These are phyloP conservation scores for Cotesia chilonis DNA, from an alignment of 1,140 invertebrate species.

Conservation along the genomic window DNA sequence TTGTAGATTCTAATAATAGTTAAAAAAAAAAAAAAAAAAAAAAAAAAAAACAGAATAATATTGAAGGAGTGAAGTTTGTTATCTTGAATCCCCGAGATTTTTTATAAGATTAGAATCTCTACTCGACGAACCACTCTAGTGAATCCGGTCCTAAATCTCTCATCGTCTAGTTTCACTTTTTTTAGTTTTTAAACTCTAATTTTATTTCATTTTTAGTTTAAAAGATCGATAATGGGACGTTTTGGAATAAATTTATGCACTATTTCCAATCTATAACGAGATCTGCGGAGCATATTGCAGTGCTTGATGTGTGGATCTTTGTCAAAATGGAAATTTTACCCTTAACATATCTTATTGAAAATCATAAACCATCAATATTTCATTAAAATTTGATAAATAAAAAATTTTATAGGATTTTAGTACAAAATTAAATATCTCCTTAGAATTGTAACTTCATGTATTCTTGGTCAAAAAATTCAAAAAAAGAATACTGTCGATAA, in stretches of 20 bases:
- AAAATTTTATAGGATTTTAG: too few species aligned
- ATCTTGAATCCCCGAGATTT: slow-evolving; percentile 31
- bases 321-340: too few species aligned
- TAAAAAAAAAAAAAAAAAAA: slow-evolving; percentile 1
- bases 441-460: too few species aligned
- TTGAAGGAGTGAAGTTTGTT: slow-evolving; percentile 32
- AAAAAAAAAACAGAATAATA: neutral
- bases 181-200: slow-evolving; percentile 6
- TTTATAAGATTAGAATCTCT: slow-evolving; percentile 29
- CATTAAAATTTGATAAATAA: too few species aligned
- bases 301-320: neutral
- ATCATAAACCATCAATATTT: too few species aligned
- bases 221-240: slow-evolving; percentile 25
- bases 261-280: neutral
- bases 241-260: slow-evolving; percentile 13
- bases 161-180: slow-evolving; percentile 26
- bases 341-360: too few species aligned
- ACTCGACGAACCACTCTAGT: slow-evolving; percentile 29
- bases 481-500: too few species aligned
- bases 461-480: too few species aligned
- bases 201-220: neutral
- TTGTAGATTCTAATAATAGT: neutral
- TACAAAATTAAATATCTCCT: too few species aligned
- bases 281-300: neutral
- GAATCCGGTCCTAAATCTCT: slow-evolving; percentile 25